phyloP scores from a whole-genome alignment of 2,113 vertebrate genomes.

The Hemiprocne comata region DNA sequence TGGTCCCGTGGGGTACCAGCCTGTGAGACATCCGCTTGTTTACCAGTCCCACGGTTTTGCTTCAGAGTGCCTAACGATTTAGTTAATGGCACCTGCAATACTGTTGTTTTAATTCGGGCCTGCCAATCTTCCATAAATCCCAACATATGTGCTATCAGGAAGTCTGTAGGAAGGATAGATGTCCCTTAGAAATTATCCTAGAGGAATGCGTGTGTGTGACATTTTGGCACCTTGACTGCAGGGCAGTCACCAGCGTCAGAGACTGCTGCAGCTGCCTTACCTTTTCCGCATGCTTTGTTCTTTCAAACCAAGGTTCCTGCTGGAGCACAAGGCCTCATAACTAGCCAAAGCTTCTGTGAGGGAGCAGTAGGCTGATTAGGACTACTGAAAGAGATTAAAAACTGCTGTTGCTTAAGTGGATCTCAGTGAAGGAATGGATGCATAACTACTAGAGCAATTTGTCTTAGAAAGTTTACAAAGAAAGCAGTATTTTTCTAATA shows the following conservation, averaged over 20 bases:
- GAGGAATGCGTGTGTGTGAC: rapidly evolving
- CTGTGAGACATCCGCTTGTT: too few relatives aligned
- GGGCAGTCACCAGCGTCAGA: neutral
- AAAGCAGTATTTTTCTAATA: neutral
- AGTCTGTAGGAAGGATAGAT: neutral
- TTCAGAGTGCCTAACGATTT: too few relatives aligned
- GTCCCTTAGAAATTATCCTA: neutral
- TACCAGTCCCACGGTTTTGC: too few relatives aligned
- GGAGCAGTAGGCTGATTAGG: too few relatives aligned
- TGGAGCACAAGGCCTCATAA: neutral
- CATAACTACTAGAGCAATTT: neutral
- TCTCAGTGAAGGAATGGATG: neutral
- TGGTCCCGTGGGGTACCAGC: too few relatives aligned
- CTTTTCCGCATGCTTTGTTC: neutral
- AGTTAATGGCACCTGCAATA: too few relatives aligned
- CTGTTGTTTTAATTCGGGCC: too few relatives aligned
- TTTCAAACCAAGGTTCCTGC: too few relatives aligned
- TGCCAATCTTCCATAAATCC: too few relatives aligned
- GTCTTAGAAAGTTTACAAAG: neutral
- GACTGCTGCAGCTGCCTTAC: neutral
- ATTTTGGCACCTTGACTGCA: neutral
- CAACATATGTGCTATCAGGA: too few relatives aligned
- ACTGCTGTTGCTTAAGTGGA: neutral
- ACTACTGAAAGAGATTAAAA: neutral
- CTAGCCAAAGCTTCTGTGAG: neutral